Percentiles rank a stretch among this genome's conserved stretches.
Conservation (phyloP, 2,888 invertebrate species). For the Acanthosoma haemorrhoidale region DNA sequence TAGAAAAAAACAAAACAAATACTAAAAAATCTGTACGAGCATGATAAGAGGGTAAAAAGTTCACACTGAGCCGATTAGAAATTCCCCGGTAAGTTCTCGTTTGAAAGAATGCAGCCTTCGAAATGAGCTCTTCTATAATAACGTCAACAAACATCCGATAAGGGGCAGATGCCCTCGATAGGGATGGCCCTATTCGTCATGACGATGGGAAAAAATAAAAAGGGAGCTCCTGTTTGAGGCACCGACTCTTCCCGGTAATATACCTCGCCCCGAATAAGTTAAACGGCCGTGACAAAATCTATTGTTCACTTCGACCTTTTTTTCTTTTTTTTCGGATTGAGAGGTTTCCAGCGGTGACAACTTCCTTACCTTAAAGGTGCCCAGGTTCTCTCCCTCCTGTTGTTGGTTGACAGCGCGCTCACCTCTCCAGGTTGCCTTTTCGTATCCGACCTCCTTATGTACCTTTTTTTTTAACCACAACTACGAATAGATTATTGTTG, state of each 20-base stretch:
- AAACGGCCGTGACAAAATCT: neutral
- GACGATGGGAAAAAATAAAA: neutral
- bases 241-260: neutral
- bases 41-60: conserved; percentile 7
- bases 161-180: too few relatives aligned
- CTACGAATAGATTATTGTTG: too few relatives aligned
- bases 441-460: too few relatives aligned
- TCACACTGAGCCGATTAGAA: neutral
- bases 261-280: too few relatives aligned
- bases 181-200: neutral
- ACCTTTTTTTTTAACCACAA: too few relatives aligned
- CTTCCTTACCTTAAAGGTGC: conserved; percentile 11
- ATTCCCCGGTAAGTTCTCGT: too few relatives aligned
- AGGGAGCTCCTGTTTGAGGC: neutral
- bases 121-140: neutral
- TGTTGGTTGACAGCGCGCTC: neutral
- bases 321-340: neutral
- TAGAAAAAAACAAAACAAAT: neutral
- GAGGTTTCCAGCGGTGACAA: conserved; percentile 3
- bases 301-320: neutral
- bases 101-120: too few relatives aligned
- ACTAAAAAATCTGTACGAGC: neutral
- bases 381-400: too few relatives aligned
- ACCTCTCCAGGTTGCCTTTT: neutral
- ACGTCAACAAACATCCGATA: neutral